Base-by-base conservation (phyloP, 2,797 vertebrate genomes). In the Falco biarmicus region DNA sequence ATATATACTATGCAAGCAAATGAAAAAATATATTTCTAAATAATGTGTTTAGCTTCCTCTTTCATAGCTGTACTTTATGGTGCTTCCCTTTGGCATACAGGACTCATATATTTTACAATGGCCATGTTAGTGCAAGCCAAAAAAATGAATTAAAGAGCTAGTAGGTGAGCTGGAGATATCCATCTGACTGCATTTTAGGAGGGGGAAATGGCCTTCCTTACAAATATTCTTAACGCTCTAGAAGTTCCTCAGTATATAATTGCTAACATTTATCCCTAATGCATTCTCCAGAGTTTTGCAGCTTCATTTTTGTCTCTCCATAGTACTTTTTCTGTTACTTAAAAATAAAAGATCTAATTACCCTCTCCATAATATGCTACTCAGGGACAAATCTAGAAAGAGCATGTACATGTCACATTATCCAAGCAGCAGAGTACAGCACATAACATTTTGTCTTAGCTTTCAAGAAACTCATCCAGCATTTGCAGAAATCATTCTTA, bases 301-400 rank as follows among this genome's bases (percentile, higher is more conserved):
- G 91, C 89, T 95, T 95, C 21, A 22, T 85, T 96, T 92, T 96
- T 66, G 13, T 71, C 39, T 89, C 68, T 76, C 80, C 82, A 94
- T 56, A 26, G 15, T 82, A 82, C 92, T 97, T 80, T 68, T 92
- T 92, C 86, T 86, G 39, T 88, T 95, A 84, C 64, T 97, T 96
- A 91, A 97, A 97, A 97, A 95, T 96, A 97, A 97, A 73, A 95
- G 61, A 94, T 90, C 87, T 78, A 96, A 97, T 97, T 96, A 97
- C 94, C 94, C 84, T 96, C 95, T 96, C 95, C 59, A 92, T 53
- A 54, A 57, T 93, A 76, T 7, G 59, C 60, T 87, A 82, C 79
- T 94, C 94, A 15, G 85, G 80, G 57, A 87, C 60, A 61, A 95
- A 95, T 94, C 82, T 69, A 95, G 56, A 96, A 97, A 95, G 89